Evolutionary conservation across 1,140 invertebrate genomes (phyloP).

Genomic region (Parasteatoda tepidariorum): DNA sequence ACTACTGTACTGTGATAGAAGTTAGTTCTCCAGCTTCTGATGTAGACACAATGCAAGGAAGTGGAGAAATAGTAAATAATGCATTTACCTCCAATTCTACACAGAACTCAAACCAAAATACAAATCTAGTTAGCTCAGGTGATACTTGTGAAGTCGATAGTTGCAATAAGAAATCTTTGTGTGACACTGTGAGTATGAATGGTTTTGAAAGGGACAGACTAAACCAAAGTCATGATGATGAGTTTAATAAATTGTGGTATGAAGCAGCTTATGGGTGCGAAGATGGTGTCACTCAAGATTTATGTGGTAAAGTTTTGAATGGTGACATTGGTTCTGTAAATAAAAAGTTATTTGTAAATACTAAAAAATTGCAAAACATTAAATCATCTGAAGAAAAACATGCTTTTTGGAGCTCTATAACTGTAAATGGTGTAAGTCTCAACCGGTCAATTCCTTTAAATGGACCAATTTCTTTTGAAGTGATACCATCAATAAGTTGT

Average conservation of each 20-base stretch:
- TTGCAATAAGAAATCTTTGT: not conserved
- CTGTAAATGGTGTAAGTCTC: conserved; percentile 5
- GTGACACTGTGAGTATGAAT: not conserved
- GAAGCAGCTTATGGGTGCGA: not conserved
- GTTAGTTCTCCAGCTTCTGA: conserved; percentile 10
- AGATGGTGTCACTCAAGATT: not conserved
- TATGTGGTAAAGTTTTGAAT: conserved; percentile 3
- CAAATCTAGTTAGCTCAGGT: not conserved
- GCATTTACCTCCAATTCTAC: not conserved
- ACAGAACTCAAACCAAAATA: conserved; percentile 3
- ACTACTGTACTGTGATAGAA: conserved; percentile 52
- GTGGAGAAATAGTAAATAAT: not conserved
- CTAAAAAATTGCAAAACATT: not conserved
- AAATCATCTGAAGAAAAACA: not conserved
- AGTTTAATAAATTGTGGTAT: conserved; percentile 27
- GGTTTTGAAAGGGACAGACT: too few species aligned
- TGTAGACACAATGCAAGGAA: not conserved
- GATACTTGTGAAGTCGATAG: not conserved
- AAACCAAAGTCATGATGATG: not conserved
- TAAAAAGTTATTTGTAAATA: not conserved
- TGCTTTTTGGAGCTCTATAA: not conserved
- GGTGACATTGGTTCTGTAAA: not conserved
- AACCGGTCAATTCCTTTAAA: not conserved
- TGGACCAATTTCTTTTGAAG: conserved; percentile 11
- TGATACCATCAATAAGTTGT: conserved; percentile 3